phyloP scores from a whole-genome alignment of 2,888 invertebrate species.

The Eutolmus rufibarbis region DNA sequence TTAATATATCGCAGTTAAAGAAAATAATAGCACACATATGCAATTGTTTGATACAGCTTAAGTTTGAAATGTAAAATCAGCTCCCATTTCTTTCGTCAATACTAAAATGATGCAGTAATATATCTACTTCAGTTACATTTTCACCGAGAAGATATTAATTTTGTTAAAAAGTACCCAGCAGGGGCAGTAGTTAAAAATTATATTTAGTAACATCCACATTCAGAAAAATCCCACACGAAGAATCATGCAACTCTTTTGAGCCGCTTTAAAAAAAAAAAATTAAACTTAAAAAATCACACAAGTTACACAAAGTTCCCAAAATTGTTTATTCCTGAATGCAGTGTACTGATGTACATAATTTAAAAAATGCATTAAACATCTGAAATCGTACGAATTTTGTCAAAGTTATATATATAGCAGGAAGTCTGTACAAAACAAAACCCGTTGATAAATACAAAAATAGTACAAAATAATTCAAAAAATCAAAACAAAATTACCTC shows the following conservation, averaged over 20 bases:
- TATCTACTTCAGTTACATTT: not conserved
- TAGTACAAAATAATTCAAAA: conserved; percentile 40
- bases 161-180: not conserved
- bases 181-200: not conserved
- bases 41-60: too few species aligned
- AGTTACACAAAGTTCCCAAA: not conserved
- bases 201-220: not conserved
- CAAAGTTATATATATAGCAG: not conserved
- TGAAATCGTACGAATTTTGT: conserved; percentile 2
- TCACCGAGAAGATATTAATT: not conserved
- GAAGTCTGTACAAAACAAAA: not conserved
- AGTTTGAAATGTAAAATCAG: not conserved
- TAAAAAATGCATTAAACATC: not conserved
- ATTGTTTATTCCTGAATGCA: not conserved
- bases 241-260: not conserved
- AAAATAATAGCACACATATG: too few species aligned
- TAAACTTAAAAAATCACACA: not conserved
- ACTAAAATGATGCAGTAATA: not conserved
- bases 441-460: not conserved
- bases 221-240: not conserved
- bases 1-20: too few species aligned
- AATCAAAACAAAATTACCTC: conserved; percentile 68
- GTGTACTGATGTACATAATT: not conserved
- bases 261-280: not conserved
- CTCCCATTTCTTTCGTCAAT: not conserved